A percentile compares a stretch with the other conserved stretches of the same genome.
Conservation (phyloP, 2,797 vertebrate genomes). For the Sus cebifrons region DNA sequence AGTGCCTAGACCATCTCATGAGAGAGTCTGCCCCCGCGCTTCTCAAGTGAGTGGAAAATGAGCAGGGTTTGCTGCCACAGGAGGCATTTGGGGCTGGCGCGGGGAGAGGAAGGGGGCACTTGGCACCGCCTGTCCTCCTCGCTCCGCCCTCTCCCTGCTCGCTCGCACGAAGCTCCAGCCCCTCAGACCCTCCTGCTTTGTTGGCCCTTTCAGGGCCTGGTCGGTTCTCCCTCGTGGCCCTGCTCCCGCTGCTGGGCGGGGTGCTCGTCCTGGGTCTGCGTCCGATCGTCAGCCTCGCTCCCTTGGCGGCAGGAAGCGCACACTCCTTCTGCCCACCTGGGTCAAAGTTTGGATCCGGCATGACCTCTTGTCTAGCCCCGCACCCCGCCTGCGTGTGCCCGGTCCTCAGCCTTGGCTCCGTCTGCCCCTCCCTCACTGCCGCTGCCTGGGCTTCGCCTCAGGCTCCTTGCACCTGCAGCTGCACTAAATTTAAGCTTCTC, state of each 20-base stretch:
- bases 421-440: neutral
- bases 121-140: neutral
- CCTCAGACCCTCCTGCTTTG: neutral
- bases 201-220: neutral
- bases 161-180: neutral
- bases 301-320: neutral
- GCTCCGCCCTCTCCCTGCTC: neutral
- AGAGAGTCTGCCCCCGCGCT: neutral
- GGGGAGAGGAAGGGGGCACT: neutral
- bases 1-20: neutral
- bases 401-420: neutral
- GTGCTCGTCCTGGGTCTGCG: no score
- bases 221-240: neutral
- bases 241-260: no score
- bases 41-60: conserved; percentile 21
- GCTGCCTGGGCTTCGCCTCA: neutral
- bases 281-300: no score
- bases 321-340: neutral
- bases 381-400: neutral
- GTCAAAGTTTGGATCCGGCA: neutral
- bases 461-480: neutral
- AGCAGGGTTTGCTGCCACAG: conserved; percentile 17
- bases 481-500: conserved; percentile 14
- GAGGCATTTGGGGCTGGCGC: neutral
- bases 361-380: conserved; percentile 22